phyloP scores from a whole-genome alignment of 2,888 invertebrate species.

The Lithophane semibrunnea region DNA sequence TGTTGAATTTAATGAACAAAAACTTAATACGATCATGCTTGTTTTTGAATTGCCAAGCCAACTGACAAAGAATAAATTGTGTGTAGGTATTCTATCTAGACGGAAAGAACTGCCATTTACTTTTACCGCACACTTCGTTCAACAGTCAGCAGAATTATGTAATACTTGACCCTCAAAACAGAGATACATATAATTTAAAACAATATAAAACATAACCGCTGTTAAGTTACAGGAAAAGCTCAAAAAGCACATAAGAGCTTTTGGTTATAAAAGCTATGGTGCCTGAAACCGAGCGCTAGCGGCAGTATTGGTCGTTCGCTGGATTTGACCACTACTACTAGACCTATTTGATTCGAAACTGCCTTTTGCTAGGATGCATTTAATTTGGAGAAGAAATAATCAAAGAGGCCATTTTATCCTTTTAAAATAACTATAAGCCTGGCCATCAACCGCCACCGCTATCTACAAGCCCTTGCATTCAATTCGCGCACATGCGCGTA shows the following conservation, averaged over 20 bases:
- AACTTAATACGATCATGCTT: conserved; percentile 19
- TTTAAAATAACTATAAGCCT: neutral
- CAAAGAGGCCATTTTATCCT: neutral
- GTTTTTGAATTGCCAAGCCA: conserved; percentile 1
- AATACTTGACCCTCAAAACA: neutral
- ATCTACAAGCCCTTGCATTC: neutral
- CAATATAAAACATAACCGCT: neutral
- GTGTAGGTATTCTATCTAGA: neutral
- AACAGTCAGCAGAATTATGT: neutral
- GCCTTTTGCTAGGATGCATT: neutral
- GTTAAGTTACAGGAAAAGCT: neutral
- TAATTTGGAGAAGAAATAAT: neutral
- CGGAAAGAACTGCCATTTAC: neutral
- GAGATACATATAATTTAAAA: too few species aligned
- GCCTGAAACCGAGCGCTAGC: neutral
- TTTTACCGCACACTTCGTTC: neutral
- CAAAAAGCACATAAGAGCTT: neutral
- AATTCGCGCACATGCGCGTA: neutral
- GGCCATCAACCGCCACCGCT: neutral
- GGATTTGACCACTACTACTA: neutral
- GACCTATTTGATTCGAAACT: neutral
- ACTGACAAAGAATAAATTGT: conserved; percentile 22
- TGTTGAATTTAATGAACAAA: conserved; percentile 7
- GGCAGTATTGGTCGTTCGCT: neutral
- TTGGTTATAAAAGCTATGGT: neutral